Conservation (phyloP, 2,888 invertebrate species). For the Chrysina gloriosa region DNA sequence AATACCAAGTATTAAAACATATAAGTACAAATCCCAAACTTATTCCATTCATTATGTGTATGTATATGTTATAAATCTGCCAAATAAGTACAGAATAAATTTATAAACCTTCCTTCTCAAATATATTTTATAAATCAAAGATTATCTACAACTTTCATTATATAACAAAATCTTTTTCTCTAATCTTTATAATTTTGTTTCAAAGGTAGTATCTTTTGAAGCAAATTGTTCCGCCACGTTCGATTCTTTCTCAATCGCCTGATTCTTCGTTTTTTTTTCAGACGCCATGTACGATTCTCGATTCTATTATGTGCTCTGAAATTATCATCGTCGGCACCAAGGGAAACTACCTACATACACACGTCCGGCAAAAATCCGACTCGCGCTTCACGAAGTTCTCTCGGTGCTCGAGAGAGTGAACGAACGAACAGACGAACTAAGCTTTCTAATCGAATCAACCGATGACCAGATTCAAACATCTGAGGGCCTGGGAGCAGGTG, state of each 20-base stretch:
- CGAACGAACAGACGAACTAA: conserved; percentile 42
- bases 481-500: conserved; percentile 58
- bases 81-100: too few relatives aligned
- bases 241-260: not conserved
- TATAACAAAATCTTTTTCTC: not conserved
- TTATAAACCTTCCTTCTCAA: too few relatives aligned
- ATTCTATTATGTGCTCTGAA: conserved; percentile 9
- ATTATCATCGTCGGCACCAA: not conserved
- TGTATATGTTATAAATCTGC: too few relatives aligned
- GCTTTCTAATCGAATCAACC: conserved; percentile 56
- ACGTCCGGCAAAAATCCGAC: not conserved
- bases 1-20: too few relatives aligned
- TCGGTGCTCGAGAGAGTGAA: too few relatives aligned
- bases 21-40: too few relatives aligned
- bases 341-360: not conserved
- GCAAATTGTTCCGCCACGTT: not conserved
- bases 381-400: not conserved
- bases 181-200: conserved; percentile 1
- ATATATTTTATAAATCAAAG: too few relatives aligned
- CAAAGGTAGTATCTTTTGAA: not conserved
- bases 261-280: not conserved
- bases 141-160: too few relatives aligned
- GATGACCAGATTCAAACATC: conserved; percentile 59
- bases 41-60: too few relatives aligned
- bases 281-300: not conserved